A percentile compares a stretch with the other conserved stretches of the same genome.
phyloP scores from a whole-genome alignment of 2,797 vertebrate species.

The Melanotaenia parkinsoni region DNA sequence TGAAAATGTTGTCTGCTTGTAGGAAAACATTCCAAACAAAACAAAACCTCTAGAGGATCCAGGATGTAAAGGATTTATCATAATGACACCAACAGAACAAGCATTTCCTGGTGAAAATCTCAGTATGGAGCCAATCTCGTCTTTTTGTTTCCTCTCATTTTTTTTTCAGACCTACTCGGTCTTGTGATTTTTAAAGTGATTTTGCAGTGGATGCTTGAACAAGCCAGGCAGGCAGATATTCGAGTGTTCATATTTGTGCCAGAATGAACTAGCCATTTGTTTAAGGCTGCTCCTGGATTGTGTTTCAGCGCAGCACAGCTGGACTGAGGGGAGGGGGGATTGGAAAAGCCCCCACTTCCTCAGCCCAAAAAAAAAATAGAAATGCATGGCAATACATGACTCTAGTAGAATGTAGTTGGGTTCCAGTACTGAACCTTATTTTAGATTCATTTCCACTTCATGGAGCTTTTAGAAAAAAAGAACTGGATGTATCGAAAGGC shows the following conservation, averaged over 20 bases:
- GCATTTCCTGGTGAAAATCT: not conserved
- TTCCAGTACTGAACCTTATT: not conserved
- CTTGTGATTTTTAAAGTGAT: conserved; percentile 39
- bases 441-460: not conserved
- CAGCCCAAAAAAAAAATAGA: conserved; percentile 40
- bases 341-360: conserved; percentile 42
- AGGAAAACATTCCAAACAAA: not conserved
- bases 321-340: conserved; percentile 39
- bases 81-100: not conserved
- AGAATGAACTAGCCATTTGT: conserved; percentile 50
- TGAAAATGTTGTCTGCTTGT: not conserved
- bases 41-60: not conserved
- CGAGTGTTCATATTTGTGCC: conserved; percentile 60
- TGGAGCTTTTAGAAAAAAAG: too few relatives aligned
- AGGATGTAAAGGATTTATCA: not conserved
- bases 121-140: conserved; percentile 2
- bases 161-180: conserved; percentile 2
- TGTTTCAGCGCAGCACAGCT: conserved; percentile 75
- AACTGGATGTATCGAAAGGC: too few relatives aligned
- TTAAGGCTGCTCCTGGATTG: conserved; percentile 53
- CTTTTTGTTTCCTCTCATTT: not conserved
- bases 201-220: conserved; percentile 51
- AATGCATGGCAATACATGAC: conserved; percentile 20
- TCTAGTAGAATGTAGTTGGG: not conserved
- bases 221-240: conserved; percentile 54